Evolutionary conservation across 2,888 invertebrate genomes (phyloP), one percentile per base, ranked within the genome.

Genomic region (Scaptomyza reducta): DNA sequence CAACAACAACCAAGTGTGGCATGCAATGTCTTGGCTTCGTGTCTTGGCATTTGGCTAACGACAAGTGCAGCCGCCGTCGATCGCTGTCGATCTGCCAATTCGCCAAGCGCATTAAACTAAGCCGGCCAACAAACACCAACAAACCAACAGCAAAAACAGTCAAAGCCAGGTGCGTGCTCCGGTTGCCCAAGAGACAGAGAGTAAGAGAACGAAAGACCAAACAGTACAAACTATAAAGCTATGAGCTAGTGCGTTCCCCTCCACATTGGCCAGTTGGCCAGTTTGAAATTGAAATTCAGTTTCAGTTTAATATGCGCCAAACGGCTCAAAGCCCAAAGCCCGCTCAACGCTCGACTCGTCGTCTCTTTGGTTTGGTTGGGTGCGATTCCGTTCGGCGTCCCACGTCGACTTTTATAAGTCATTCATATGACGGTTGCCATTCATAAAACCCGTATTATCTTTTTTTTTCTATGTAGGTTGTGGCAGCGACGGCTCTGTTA

Each of bases 31-130:
- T 16, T 40, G 16, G 16, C 16, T 72, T 71, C 61, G 61, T 67
- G 77, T 72, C 86, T 82, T 82, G 82, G 86, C 82, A 87, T 82
- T 82, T 82, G 75, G 55, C 70, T 54, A 87, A 65, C 87, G 86
- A 87, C 88, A 83, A 83, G 88, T 83, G 83, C 88, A 87, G 74
- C 74, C 79, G 40, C 16, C 40, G 77, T 74, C 75, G 79, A 73
- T 86, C 69, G 79, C 62, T 58, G 69, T 18, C 66, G 64, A 49
- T 80, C 66, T 70, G 63, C 53, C 77, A 59, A 74, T 65, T 63
- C 79, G 79, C 53, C 40, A 35, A 56, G 77, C 70, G 83, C 74
- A 82, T 83, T 87, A 82, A 85, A 77, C 79, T 83, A 82, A 82
- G 73, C 76, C 75, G 66, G 65, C 47, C 47, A 42, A n/a, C 22